Conservation (phyloP, 2,888 invertebrate species). For the Matsumyia berberina region DNA sequence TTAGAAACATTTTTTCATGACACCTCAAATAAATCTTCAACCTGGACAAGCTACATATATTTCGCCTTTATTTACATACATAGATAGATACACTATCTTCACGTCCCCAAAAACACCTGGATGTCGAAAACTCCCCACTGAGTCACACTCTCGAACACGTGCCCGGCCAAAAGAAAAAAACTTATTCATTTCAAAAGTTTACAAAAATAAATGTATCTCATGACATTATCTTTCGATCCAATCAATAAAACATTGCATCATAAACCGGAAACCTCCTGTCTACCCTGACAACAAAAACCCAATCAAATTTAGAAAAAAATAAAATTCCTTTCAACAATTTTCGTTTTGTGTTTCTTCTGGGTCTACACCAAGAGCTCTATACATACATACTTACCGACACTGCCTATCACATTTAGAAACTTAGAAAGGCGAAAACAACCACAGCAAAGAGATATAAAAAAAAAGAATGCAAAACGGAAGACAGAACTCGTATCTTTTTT, state of each 20-base stretch:
- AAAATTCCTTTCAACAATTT: constrained; percentile 7
- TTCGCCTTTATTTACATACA: too few relatives aligned
- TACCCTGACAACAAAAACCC: not conserved
- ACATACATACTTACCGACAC: too few relatives aligned
- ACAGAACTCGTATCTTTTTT: not conserved
- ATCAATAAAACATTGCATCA: constrained; percentile 16
- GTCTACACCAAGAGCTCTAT: too few relatives aligned
- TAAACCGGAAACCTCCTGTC: constrained; percentile 16
- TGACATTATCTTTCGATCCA: constrained; percentile 9
- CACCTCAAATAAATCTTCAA: too few relatives aligned
- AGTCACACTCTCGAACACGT: not conserved
- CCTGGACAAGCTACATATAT: too few relatives aligned
- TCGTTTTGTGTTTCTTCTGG: not conserved
- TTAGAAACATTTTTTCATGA: too few relatives aligned
- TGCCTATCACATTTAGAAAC: not conserved
- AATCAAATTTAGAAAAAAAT: not conserved
- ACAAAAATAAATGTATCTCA: not conserved
- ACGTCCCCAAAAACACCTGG: not conserved
- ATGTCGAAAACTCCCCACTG: not conserved
- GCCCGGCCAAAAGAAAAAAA: not conserved
- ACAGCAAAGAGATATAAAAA: not conserved
- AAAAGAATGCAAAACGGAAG: not conserved
- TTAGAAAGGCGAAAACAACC: not conserved
- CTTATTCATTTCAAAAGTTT: not conserved
- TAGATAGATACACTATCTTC: too few relatives aligned